Percentiles rank a stretch among this genome's conserved stretches.
Evolutionary conservation across 2,113 vertebrate species (phyloP).

Genomic region (Planiliza haematocheilus): DNA sequence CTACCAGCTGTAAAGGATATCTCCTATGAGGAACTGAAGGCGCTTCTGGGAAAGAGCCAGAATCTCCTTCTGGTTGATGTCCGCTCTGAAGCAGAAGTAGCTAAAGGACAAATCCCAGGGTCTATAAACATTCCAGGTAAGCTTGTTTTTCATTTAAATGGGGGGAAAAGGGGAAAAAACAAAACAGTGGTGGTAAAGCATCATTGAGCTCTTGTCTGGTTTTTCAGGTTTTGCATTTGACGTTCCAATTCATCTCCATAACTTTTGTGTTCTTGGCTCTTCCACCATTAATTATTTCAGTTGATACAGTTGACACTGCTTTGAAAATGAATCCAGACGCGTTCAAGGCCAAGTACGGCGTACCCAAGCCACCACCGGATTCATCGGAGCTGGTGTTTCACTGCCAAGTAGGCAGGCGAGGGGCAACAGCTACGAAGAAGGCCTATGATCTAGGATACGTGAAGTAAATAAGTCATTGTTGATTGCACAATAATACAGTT

Average conservation of each 20-base stretch:
- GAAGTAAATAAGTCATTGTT: slow-evolving; percentile 69
- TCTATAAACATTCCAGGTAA: slow-evolving; percentile 83
- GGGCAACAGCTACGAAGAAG: slow-evolving; percentile 75
- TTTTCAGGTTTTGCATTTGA: not conserved
- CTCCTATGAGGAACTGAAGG: slow-evolving; percentile 79
- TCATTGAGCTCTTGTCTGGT: not conserved
- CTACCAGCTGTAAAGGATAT: slow-evolving; percentile 62
- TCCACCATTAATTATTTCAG: slow-evolving; percentile 57
- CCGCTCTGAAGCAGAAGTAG: slow-evolving; percentile 78
- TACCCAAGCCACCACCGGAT: slow-evolving; percentile 80
- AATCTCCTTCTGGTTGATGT: slow-evolving; percentile 83
- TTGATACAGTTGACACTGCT: slow-evolving; percentile 78
- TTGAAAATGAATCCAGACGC: slow-evolving; percentile 78
- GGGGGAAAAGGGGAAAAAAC: not conserved
- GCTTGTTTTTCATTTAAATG: not conserved
- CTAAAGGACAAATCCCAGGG: slow-evolving; percentile 77
- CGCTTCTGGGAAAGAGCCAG: slow-evolving; percentile 61
- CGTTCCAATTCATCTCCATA: not conserved
- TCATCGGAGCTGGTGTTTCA: slow-evolving; percentile 84
- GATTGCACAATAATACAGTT: no score
- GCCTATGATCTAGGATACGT: slow-evolving; percentile 80
- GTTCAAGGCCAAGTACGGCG: slow-evolving; percentile 80
- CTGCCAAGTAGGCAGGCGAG: slow-evolving; percentile 84
- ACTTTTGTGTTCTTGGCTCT: not conserved
- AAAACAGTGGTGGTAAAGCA: no score